Evolutionary conservation across 2,113 vertebrate species (phyloP).

Genomic region (Cyprinodon brontotheroides): DNA sequence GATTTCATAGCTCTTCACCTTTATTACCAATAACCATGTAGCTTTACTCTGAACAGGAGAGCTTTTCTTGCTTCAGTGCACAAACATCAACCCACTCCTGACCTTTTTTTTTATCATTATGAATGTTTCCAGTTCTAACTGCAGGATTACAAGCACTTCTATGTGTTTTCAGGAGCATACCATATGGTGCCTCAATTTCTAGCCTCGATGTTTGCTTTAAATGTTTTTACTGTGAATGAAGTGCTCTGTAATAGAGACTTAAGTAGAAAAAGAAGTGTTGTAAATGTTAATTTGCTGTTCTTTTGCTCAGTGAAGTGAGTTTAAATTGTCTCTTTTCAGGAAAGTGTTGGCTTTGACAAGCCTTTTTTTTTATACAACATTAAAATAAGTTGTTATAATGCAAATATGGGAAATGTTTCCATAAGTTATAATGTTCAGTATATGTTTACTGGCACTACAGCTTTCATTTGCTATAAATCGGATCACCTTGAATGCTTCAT

Average conservation of each 20-base stretch:
- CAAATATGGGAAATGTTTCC: slow-evolving; percentile 12
- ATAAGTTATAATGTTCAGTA: slow-evolving; percentile 5
- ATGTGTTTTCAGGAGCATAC: background rate
- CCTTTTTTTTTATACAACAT: background rate
- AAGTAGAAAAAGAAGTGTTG: background rate
- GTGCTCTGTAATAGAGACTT: background rate
- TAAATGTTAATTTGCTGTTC: background rate
- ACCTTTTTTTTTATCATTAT: background rate
- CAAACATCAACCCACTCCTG: slow-evolving; percentile 23
- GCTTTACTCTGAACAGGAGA: slow-evolving; percentile 14
- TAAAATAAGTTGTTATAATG: background rate
- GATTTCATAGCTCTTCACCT: background rate
- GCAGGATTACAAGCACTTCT: slow-evolving; percentile 8
- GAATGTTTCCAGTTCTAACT: slow-evolving; percentile 4
- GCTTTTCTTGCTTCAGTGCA: slow-evolving; percentile 5
- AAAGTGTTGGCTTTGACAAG: background rate
- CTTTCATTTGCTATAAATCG: background rate
- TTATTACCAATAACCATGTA: background rate
- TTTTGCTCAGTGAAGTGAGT: background rate
- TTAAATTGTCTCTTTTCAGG: background rate
- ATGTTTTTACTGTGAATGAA: background rate
- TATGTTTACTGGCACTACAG: background rate
- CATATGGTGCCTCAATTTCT: background rate
- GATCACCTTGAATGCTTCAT: background rate
- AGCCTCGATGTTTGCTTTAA: background rate